Evolutionary conservation across 2,888 invertebrate species (phyloP).

Genomic region (Drosophila melanosoma): DNA sequence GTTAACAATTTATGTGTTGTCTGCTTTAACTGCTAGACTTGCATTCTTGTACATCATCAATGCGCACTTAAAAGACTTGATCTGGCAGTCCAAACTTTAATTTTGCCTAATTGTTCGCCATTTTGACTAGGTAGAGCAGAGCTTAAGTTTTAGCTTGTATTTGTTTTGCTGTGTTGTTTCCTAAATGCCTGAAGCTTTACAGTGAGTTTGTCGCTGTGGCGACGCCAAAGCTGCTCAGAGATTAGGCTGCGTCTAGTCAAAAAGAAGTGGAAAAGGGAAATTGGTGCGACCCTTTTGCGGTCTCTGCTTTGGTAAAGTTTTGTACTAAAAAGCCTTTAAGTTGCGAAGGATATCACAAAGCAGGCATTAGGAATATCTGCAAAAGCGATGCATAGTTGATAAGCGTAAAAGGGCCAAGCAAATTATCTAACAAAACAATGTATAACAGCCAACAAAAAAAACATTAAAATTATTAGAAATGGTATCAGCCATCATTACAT

Average conservation of each 20-base stretch:
- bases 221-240: slow-evolving; percentile 55
- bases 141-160: slow-evolving; percentile 58
- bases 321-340: slow-evolving; percentile 61
- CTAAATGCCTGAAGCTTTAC: slow-evolving; percentile 37
- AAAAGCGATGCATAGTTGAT: slow-evolving; percentile 44
- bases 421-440: slow-evolving; percentile 8
- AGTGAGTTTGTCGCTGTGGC: slow-evolving; percentile 42
- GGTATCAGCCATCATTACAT: slow-evolving; percentile 24
- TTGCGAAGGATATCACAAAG: slow-evolving; percentile 63
- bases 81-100: slow-evolving; percentile 14
- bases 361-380: slow-evolving; percentile 42
- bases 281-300: slow-evolving; percentile 58
- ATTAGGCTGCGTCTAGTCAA: slow-evolving; percentile 51
- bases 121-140: slow-evolving; percentile 36
- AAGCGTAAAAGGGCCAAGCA: slow-evolving; percentile 38
- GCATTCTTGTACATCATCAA: background rate
- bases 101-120: slow-evolving; percentile 28
- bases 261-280: slow-evolving; percentile 16
- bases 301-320: slow-evolving; percentile 56
- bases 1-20: background rate
- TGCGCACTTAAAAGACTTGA: background rate
- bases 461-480: slow-evolving; percentile 31
- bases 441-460: background rate
- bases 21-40: background rate
- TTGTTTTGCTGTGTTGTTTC: slow-evolving; percentile 42